A percentile compares a stretch with the other conserved stretches of the same genome.
Evolutionary conservation across 2,888 invertebrate species (phyloP).

Genomic region (Bombyx huttoni): DNA sequence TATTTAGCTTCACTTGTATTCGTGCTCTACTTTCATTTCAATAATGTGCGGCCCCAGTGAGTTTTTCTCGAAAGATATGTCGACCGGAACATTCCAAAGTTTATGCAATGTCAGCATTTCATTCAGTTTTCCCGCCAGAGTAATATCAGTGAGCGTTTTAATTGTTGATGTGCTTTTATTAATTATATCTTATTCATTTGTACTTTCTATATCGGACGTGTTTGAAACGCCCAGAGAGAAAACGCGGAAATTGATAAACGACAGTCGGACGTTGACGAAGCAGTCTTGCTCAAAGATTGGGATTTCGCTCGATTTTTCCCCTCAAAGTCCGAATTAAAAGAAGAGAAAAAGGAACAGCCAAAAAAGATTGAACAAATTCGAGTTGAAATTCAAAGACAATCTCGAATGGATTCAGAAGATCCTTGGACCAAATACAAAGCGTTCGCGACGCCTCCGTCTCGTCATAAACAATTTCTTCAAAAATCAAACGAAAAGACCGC

Average conservation of each 20-base stretch:
- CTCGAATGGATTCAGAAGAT: slow-evolving; percentile 60
- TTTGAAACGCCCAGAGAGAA: slow-evolving; percentile 55
- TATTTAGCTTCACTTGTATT: not conserved
- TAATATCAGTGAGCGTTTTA: slow-evolving; percentile 62
- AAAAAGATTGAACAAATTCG: slow-evolving; percentile 55
- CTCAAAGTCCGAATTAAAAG: slow-evolving; percentile 46
- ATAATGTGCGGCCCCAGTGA: not conserved
- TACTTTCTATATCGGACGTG: slow-evolving; percentile 61
- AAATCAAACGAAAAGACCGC: slow-evolving; percentile 49
- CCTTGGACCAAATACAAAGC: slow-evolving; percentile 59
- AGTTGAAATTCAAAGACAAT: slow-evolving; percentile 53
- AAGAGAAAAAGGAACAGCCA: slow-evolving; percentile 40
- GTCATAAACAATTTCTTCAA: slow-evolving; percentile 47
- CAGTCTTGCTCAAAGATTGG: slow-evolving; percentile 87
- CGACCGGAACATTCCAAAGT: not conserved
- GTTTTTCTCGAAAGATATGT: not conserved
- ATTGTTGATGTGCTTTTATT: slow-evolving; percentile 16
- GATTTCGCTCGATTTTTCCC: slow-evolving; percentile 90
- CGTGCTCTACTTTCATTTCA: no score
- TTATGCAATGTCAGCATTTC: not conserved
- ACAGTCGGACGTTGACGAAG: slow-evolving; percentile 80
- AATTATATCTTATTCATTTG: slow-evolving; percentile 40
- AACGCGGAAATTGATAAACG: slow-evolving; percentile 47
- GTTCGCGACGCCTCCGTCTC: slow-evolving; percentile 51
- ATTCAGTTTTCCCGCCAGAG: slow-evolving; percentile 54